These are phyloP conservation scores for Cichlasoma orientale DNA, from an alignment of 2,797 vertebrate species.

Conservation along the genomic window DNA sequence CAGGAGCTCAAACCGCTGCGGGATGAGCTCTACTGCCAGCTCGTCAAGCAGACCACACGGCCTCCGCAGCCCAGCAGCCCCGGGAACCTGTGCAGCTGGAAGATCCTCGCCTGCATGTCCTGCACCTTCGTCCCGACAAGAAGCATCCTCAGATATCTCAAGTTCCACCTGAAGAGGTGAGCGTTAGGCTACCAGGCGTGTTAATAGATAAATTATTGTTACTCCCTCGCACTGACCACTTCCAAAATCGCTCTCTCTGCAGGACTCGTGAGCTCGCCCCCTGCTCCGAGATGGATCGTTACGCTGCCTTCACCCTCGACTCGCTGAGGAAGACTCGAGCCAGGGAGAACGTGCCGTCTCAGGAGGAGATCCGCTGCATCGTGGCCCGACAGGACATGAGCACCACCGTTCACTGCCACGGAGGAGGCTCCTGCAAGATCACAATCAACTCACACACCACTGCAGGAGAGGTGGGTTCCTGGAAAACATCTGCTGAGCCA, in stretches of 20 bases:
- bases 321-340: constrained; percentile 90
- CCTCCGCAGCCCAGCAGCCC: constrained; percentile 83
- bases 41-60: constrained; percentile 94
- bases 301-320: constrained; percentile 87
- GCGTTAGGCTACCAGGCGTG: fast-evolving
- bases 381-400: constrained; percentile 93
- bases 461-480: constrained; percentile 88
- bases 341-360: constrained; percentile 92
- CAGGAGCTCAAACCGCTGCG: constrained; percentile 90
- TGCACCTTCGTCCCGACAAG: constrained; percentile 91
- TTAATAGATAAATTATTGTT: fast-evolving
- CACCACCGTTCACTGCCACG: constrained; percentile 94
- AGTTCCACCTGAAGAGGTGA: constrained; percentile 96
- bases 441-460: constrained; percentile 96
- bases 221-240: not conserved
- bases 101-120: constrained; percentile 91
- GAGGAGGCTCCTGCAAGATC: constrained; percentile 97
- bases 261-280: constrained; percentile 91
- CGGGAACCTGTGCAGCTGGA: constrained; percentile 90
- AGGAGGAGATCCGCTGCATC: constrained; percentile 91
- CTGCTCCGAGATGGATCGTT: constrained; percentile 92
- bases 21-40: constrained; percentile 96
- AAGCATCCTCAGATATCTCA: constrained; percentile 91
- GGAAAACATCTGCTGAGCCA: not conserved
- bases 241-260: not conserved